phyloP scores from a whole-genome alignment of 2,797 vertebrate genomes.

The Fratercula arctica region DNA sequence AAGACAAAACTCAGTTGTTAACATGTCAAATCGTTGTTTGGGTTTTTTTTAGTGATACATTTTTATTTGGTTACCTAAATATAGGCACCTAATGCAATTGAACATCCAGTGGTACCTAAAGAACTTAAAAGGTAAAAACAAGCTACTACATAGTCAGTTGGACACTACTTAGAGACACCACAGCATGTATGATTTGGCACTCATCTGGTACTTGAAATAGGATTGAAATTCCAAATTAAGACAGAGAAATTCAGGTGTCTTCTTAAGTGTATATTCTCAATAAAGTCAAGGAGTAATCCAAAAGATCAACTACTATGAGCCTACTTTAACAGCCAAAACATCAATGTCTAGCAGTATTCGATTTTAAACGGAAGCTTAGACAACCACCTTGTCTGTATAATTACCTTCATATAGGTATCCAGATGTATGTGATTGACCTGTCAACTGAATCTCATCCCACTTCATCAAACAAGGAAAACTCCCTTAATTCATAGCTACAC shows the following conservation, averaged over 20 bases:
- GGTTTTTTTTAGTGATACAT: not conserved
- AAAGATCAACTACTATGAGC: not conserved
- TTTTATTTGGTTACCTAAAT: not conserved
- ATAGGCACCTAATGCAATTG: not conserved
- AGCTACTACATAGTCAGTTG: not conserved
- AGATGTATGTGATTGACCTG: not conserved
- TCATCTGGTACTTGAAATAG: not conserved
- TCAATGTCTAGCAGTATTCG: not conserved
- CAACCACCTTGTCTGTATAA: not conserved
- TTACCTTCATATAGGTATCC: not conserved
- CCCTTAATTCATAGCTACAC: not conserved
- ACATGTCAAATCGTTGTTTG: too few species aligned
- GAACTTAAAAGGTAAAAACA: not conserved
- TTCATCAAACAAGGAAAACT: not conserved
- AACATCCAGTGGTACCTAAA: not conserved
- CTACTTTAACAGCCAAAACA: not conserved
- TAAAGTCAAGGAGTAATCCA: not conserved
- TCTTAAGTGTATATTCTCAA: not conserved
- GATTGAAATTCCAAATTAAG: not conserved
- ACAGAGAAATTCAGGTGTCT: not conserved
- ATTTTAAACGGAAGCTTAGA: not conserved
- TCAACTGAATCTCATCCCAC: not conserved
- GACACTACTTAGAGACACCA: not conserved
- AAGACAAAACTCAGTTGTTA: not conserved
- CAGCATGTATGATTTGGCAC: not conserved